Evolutionary conservation across 2,113 vertebrate species (phyloP).

Genomic region (Sapayoa aenigma): DNA sequence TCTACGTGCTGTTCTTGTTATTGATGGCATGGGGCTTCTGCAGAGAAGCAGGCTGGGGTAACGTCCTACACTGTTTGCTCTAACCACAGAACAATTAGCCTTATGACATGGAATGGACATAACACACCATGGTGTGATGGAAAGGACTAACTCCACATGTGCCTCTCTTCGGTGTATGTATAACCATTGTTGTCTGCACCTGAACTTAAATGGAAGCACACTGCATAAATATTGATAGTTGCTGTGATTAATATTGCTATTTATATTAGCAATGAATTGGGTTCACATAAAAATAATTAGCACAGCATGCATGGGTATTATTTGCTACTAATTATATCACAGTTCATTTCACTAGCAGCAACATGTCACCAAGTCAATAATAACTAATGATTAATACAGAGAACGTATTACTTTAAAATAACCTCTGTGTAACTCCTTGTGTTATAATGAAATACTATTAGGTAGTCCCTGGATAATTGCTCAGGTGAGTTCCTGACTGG

Average conservation of each 20-base stretch:
- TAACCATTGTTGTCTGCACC: neutral
- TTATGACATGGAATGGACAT: neutral
- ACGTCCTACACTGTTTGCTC: neutral
- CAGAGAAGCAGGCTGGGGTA: neutral
- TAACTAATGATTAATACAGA: conserved; percentile 39
- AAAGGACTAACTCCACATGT: neutral
- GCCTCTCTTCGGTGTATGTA: fast-evolving
- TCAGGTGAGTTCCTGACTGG: neutral
- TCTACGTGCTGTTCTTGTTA: neutral
- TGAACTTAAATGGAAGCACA: neutral
- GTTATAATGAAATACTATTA: neutral
- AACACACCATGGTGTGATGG: neutral
- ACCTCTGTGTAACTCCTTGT: neutral
- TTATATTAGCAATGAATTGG: conserved; percentile 55
- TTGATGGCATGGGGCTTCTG: neutral
- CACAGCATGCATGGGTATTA: conserved; percentile 51
- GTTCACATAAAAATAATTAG: conserved; percentile 66
- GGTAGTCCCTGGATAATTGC: neutral
- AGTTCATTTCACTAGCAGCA: conserved; percentile 61
- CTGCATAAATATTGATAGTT: conserved; percentile 66
- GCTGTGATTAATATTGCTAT: conserved; percentile 63
- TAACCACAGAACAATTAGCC: neutral
- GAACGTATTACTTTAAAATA: conserved; percentile 31
- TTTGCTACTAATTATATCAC: conserved; percentile 62
- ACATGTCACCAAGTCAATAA: conserved; percentile 55